These are phyloP conservation scores for Seladonia tumulorum DNA, from an alignment of 2,888 invertebrate species.

Conservation along the genomic window DNA sequence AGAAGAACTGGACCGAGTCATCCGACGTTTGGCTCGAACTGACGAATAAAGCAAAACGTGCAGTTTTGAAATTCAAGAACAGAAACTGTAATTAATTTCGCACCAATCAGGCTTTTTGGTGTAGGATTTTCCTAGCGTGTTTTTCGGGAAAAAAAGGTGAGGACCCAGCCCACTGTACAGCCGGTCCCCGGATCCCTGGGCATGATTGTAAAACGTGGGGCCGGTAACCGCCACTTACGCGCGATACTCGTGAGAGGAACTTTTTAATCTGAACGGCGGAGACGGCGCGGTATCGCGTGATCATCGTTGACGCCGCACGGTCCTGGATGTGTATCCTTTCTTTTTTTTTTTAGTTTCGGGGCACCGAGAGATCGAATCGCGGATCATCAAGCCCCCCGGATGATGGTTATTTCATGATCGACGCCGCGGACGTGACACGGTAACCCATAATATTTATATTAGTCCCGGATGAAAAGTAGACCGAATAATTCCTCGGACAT, in stretches of 20 bases:
- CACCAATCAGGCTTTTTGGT: neutral
- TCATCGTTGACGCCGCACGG: constrained; percentile 46
- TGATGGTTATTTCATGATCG: constrained; percentile 57
- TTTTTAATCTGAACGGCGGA: constrained; percentile 26
- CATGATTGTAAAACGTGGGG: constrained; percentile 29
- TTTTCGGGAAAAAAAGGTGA: neutral
- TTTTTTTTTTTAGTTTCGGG: constrained; percentile 37
- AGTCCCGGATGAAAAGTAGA: neutral
- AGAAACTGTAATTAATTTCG: neutral
- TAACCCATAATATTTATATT: constrained; percentile 55
- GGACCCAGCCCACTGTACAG: neutral
- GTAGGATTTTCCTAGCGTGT: neutral
- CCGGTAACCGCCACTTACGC: constrained; percentile 47
- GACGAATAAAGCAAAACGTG: no score
- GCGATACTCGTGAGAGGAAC: constrained; percentile 70
- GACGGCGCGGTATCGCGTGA: constrained; percentile 55
- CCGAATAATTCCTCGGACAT: constrained; percentile 14
- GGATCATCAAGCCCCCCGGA: constrained; percentile 45
- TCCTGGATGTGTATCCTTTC: constrained; percentile 50
- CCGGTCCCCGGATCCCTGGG: neutral
- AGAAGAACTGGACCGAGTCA: no score
- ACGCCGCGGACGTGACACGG: constrained; percentile 43
- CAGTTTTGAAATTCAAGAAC: neutral
- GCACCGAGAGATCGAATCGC: constrained; percentile 64
- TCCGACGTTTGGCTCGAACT: no score